Percentiles rank a stretch among this genome's conserved stretches.
These are phyloP conservation scores for Orius laevigatus DNA, from an alignment of 1,140 invertebrate species.

Conservation along the genomic window DNA sequence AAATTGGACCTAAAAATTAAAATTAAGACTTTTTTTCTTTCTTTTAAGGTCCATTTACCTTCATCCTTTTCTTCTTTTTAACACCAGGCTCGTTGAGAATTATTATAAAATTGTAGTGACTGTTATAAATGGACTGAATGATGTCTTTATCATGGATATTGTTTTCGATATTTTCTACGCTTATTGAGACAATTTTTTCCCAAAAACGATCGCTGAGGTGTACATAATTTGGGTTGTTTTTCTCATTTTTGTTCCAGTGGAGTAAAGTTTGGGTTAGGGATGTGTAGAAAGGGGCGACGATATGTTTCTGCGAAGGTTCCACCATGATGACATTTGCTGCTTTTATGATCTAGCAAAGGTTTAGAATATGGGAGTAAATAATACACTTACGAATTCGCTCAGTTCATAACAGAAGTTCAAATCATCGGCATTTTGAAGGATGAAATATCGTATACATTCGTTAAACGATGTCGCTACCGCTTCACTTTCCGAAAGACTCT, in stretches of 20 bases:
- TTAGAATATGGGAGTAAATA: too few species aligned
- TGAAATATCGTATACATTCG: constrained; percentile 50
- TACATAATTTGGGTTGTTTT: background rate
- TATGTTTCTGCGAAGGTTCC: background rate
- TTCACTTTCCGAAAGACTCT: constrained; percentile 39
- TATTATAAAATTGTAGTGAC: background rate
- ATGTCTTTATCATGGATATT: constrained; percentile 2
- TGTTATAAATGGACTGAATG: background rate
- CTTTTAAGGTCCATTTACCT: constrained; percentile 8
- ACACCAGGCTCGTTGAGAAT: constrained; percentile 1
- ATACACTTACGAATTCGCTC: background rate
- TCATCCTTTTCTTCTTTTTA: constrained; percentile 11
- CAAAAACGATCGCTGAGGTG: constrained; percentile 5
- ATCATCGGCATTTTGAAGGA: constrained; percentile 25
- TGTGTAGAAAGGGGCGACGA: constrained; percentile 4
- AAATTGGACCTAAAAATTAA: background rate
- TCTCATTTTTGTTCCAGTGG: background rate
- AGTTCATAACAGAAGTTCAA: constrained; percentile 19
- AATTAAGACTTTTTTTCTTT: background rate
- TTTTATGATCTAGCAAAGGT: background rate
- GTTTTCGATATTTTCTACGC: background rate
- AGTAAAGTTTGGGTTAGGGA: constrained; percentile 4
- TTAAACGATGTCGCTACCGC: constrained; percentile 43
- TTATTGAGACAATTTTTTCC: constrained; percentile 1
- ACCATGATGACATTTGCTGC: constrained; percentile 4